A percentile compares a stretch with the other conserved stretches of the same genome.
phyloP scores from a whole-genome alignment of 2,888 invertebrate genomes.

The Cheilosia pagana region DNA sequence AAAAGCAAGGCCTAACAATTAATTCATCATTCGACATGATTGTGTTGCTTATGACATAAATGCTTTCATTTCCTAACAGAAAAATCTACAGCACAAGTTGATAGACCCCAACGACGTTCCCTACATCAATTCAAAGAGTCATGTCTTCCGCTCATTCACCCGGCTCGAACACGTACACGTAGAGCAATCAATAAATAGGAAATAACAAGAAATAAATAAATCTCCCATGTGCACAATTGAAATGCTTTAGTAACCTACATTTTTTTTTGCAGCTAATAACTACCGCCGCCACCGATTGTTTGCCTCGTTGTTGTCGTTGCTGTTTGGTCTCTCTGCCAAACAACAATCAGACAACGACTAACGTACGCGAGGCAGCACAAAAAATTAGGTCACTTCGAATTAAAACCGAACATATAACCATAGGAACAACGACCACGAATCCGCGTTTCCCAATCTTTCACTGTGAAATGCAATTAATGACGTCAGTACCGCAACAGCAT shows the following conservation, averaged over 20 bases:
- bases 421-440: constrained; percentile 38
- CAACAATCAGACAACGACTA: constrained; percentile 39
- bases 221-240: constrained; percentile 41
- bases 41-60: too few relatives aligned
- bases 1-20: too few relatives aligned
- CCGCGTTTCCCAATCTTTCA: constrained; percentile 49
- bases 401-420: constrained; percentile 50
- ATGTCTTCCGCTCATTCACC: not conserved
- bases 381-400: constrained; percentile 65
- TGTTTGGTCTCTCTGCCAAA: constrained; percentile 10
- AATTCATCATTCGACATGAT: too few relatives aligned
- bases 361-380: constrained; percentile 4
- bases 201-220: constrained; percentile 12
- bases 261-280: constrained; percentile 43
- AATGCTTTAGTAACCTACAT: constrained; percentile 57
- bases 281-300: constrained; percentile 12
- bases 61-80: too few relatives aligned
- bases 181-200: constrained; percentile 4
- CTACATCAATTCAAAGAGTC: not conserved
- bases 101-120: not conserved
- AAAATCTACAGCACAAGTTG: not conserved
- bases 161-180: not conserved
- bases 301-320: not conserved
- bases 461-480: constrained; percentile 65
- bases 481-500: constrained; percentile 42